Base-by-base conservation (phyloP, 2,113 vertebrate genomes). In the Tichodroma muraria region DNA sequence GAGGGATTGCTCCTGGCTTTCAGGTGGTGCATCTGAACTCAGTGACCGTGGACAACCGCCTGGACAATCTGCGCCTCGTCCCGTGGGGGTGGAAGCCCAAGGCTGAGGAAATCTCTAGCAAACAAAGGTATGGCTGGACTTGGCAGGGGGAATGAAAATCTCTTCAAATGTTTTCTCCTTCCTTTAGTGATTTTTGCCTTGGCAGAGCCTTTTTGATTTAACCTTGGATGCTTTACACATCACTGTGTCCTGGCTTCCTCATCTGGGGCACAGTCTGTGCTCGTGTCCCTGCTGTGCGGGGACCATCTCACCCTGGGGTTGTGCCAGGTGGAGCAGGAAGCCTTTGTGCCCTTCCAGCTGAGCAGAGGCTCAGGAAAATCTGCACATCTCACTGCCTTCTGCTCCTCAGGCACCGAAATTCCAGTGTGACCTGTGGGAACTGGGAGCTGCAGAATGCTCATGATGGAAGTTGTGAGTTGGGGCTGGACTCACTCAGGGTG, bases 1-100 rank as follows among this genome's bases (percentile, higher is more conserved):
- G 99, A 35, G 99, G 99, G 78, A 98, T 99, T 3, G 99, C 99
- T 15, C 99, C 99, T 8, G 99, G 99, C 37, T 99, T 99, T 59
- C 99, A 99, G 97, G 99, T 99, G 60, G 98, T 99, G 47, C 99
- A 99, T 66, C 98, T 99, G 93, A 99, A 99, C 49, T 98, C 98
- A 0, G 99, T 99, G 88, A 99, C 99, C 0, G 99, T 99, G 83
- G 99, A 99, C 97, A 99, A 99, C 96, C 98, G 99, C 63, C 97
- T 99, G 66, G 99, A 99, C 97, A 99, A 99, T 91, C 96, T 99
- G 86, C 98, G 99, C 89, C 97, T 99, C 21, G 99, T 99, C 73
- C 99, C 99, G 0, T 98, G 98, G 95, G 99, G 99, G 3, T 99
- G 99, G 99, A 98, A 98, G 86, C 99, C 99, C 78, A 99, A 98